These are phyloP conservation scores for Ptychoptera albimana DNA, from an alignment of 2,888 invertebrate species.

Conservation along the genomic window DNA sequence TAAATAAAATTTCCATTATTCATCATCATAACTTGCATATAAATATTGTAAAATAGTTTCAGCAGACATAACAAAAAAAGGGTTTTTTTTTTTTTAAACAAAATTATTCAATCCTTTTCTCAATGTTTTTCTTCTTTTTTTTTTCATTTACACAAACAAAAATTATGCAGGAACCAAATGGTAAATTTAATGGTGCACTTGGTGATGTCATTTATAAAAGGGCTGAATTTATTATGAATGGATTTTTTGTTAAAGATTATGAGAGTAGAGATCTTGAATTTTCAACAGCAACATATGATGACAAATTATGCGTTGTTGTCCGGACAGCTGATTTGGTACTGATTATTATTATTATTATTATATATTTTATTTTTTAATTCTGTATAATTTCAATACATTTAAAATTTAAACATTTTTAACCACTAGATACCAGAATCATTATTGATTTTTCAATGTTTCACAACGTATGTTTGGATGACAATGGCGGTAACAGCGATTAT, in stretches of 20 bases:
- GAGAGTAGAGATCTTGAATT: conserved; percentile 11
- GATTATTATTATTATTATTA: neutral
- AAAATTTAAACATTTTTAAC: neutral
- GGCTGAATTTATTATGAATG: conserved; percentile 10
- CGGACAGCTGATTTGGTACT: conserved; percentile 10
- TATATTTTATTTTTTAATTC: neutral
- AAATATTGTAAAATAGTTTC: neutral
- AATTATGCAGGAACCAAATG: conserved; percentile 6
- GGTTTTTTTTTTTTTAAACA: neutral
- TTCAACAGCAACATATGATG: conserved; percentile 9
- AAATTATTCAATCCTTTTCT: neutral
- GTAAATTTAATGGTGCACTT: conserved; percentile 10
- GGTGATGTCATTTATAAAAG: conserved; percentile 11
- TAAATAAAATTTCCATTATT: too few relatives aligned
- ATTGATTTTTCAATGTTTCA: conserved; percentile 7
- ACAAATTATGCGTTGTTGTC: conserved; percentile 11
- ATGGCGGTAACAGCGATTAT: conserved; percentile 6
- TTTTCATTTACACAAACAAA: neutral
- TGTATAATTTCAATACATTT: neutral
- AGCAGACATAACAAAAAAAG: neutral
- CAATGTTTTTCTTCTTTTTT: too few relatives aligned
- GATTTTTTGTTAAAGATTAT: conserved; percentile 12
- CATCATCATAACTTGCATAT: too few relatives aligned
- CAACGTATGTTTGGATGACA: conserved; percentile 2
- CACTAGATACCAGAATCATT: conserved; percentile 8